Evolutionary conservation across 2,888 invertebrate species (phyloP).

Genomic region (Drosophila formosana): DNA sequence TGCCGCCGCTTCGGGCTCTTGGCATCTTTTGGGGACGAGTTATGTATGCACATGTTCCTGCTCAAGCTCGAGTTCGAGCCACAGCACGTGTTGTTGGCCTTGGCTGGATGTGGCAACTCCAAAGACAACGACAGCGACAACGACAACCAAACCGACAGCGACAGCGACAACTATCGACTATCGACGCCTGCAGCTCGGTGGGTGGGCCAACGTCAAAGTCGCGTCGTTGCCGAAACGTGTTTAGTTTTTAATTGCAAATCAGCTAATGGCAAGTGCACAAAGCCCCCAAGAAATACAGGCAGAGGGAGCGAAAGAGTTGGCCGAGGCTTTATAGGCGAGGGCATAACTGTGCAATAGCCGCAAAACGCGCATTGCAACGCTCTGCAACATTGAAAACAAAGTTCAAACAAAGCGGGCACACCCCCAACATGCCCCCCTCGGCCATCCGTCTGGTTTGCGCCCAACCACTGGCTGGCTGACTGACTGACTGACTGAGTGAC

Average conservation of each 20-base stretch:
- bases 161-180: conserved; percentile 36
- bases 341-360: conserved; percentile 50
- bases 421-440: neutral
- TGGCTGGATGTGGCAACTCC: conserved; percentile 59
- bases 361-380: conserved; percentile 46
- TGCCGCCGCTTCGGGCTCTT: conserved; percentile 24
- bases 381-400: conserved; percentile 75
- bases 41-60: conserved; percentile 23
- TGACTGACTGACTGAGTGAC: conserved; percentile 30
- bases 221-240: conserved; percentile 61
- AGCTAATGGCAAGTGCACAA: conserved; percentile 46
- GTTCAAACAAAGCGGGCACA: conserved; percentile 71
- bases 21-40: conserved; percentile 44
- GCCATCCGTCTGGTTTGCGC: conserved; percentile 1
- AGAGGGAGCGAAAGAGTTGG: no score
- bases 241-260: conserved; percentile 79
- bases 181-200: conserved; percentile 68
- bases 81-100: conserved; percentile 74
- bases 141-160: no score
- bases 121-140: conserved; percentile 23
- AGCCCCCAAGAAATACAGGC: neutral
- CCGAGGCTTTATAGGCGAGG: neutral
- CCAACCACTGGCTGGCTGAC: conserved; percentile 19
- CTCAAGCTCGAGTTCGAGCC: conserved; percentile 19
- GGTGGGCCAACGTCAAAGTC: conserved; percentile 58